Base-by-base conservation (phyloP, 2,888 invertebrate genomes). In the Eupithecia subfuscata region DNA sequence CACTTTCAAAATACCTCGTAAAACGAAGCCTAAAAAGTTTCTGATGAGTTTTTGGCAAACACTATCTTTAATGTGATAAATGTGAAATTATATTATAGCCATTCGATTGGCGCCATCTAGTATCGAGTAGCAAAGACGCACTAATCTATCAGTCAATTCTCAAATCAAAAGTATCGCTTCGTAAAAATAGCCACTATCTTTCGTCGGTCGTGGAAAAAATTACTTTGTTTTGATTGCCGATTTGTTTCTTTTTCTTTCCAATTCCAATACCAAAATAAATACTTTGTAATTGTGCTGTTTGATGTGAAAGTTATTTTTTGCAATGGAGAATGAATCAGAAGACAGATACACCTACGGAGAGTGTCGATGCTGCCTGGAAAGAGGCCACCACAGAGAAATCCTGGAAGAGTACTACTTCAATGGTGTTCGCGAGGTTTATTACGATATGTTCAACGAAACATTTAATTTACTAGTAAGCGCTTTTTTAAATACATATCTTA, bases 391-490 rank as follows among this genome's bases (percentile, higher is more conserved):
- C 77, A 83, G 82, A 74, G 88, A 91, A 80, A 81, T 92, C 9
- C 85, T 84, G 82, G 87, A 86, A 63, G 90, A 89, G 82, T 90
- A 92, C 76, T 83, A 82, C 69, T 78, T 73, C 18, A 86, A 89
- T 40, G 91, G 90, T 6, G 80, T 82, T 18, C 83, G 88, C 40
- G 92, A 92, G 83, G 87, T 91, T 1, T 92, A 91, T 75, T 85
- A 82, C 60, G 90, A 92, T 78, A 83, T 89, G 14, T 87, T 93
- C 60, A 82, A 84, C 79, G 92, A 92, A 78, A 89, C 89, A 72
- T 92, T 90, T 70, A 93, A 92, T 85, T 86, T 92, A 83, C 87
- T 86, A 71, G 93, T 94, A 82, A 90, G 93, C 89, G 67, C 64
- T 6, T 40, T 37, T 40, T n/a, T 18, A 18, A 6, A 63, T 25